These are phyloP conservation scores for Diabrotica virgifera DNA, from an alignment of 1,140 invertebrate species.

Conservation along the genomic window DNA sequence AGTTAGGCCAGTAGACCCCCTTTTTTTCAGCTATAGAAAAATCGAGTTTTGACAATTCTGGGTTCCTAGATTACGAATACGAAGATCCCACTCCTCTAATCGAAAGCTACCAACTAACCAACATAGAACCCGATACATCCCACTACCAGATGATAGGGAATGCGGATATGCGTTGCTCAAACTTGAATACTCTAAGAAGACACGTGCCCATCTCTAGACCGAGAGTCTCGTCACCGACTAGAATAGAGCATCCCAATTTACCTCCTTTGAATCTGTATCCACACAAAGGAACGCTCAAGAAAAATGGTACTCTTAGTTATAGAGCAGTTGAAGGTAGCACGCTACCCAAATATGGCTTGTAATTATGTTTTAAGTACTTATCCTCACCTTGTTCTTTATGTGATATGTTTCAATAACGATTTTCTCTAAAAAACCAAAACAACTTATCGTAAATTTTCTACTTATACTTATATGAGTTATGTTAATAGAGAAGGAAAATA, in stretches of 20 bases:
- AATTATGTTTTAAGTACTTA: constrained; percentile 12
- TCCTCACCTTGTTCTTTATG: not conserved
- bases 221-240: constrained; percentile 71
- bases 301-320: constrained; percentile 38
- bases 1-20: constrained; percentile 8
- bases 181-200: constrained; percentile 45
- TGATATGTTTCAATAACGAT: not conserved
- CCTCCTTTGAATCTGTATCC: constrained; percentile 72
- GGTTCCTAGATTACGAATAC: constrained; percentile 70
- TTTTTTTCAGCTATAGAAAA: constrained; percentile 22
- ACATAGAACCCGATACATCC: constrained; percentile 40
- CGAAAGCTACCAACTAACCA: constrained; percentile 67
- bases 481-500: too few species aligned
- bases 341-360: constrained; percentile 39
- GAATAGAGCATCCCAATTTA: constrained; percentile 76
- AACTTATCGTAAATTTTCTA: too few species aligned
- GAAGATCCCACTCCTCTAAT: constrained; percentile 69
- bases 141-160: constrained; percentile 38
- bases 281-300: constrained; percentile 42
- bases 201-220: constrained; percentile 45
- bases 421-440: too few species aligned
- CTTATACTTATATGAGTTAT: too few species aligned
- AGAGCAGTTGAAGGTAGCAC: constrained; percentile 40
- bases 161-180: constrained; percentile 46
- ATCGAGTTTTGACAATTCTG: constrained; percentile 65